Base-by-base conservation (phyloP, 2,797 vertebrate species). In the Menidia menidia region DNA sequence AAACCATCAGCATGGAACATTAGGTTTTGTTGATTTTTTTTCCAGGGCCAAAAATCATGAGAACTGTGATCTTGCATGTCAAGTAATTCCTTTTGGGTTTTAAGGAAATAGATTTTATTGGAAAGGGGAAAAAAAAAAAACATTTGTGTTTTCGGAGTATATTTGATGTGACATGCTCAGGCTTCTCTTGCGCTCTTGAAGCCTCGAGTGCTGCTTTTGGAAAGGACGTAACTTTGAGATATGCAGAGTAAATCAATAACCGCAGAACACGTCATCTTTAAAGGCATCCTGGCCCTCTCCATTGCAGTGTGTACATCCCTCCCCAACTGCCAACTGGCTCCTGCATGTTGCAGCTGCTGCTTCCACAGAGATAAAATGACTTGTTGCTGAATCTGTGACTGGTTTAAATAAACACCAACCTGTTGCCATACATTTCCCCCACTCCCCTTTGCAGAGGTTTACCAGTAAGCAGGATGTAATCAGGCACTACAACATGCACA, bases 401-500 rank as follows among this genome's bases (percentile, higher is more conserved):
- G 80, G 80, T 89, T 92, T 89, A 88, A 89, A 90, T 89, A 90
- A 91, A 89, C 87, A 80, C 80, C 87, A 92, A 94, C 93, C 90
- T 93, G 92, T 94, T 91, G 88, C 90, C 79, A 69, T 92, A 82
- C 88, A 83, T 85, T 78, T 75, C n/a, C 45, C 60, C 74, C 50
- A 65, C 1, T 77, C 60, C 71, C 73, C 31, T 85, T 91, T 91
- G 90, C 97, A 99, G 98, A 96, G 98, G 92, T 99, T 99, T 94
- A 99, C 98, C 60, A 99, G 98, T 92, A 99, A 99, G 90, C 98
- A 99, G 94, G 98, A 99, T 44, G 98, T 99, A 90, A 99, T 99
- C 90, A 96, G 98, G 83, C 98, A 99, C 92, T 99, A 99, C 96
- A 99, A 99, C 95, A 99, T 99, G 98, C 98, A 99, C 95, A 99